phyloP scores from a whole-genome alignment of 23 tunicate genomes.

The Trididemnum miniatum region DNA sequence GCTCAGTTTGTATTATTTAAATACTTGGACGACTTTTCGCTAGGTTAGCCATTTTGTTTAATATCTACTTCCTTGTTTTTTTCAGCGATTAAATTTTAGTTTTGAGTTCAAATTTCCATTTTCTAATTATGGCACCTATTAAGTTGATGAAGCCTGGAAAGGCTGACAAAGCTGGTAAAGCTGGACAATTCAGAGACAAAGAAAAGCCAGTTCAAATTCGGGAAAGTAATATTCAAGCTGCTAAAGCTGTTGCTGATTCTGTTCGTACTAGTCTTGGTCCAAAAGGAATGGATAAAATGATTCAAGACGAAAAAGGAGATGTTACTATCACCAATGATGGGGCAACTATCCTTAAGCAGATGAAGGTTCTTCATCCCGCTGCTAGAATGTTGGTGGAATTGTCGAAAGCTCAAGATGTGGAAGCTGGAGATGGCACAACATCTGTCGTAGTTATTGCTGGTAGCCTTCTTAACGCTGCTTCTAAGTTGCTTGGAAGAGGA shows the following conservation, averaged over 20 bases:
- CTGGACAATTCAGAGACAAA: slow-evolving; percentile 81
- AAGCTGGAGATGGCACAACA: slow-evolving; percentile 99
- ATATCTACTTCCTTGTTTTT: too few species aligned
- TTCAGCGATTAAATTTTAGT: neutral
- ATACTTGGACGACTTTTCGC: too few species aligned
- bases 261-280: slow-evolving; percentile 97
- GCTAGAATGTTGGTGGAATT: slow-evolving; percentile 97
- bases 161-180: slow-evolving; percentile 6
- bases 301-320: slow-evolving; percentile 98
- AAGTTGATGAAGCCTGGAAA: slow-evolving; percentile 13
- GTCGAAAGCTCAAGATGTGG: slow-evolving; percentile 97
- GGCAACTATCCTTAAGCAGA: slow-evolving; percentile 94
- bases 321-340: slow-evolving; percentile 99
- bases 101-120: neutral
- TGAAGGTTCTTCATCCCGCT: slow-evolving; percentile 99
- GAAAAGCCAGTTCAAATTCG: slow-evolving; percentile 97
- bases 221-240: slow-evolving; percentile 94
- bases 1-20: too few species aligned
- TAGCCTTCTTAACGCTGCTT: slow-evolving; percentile 85
- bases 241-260: slow-evolving; percentile 98
- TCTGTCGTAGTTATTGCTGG: slow-evolving; percentile 97
- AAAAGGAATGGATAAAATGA: slow-evolving; percentile 99
- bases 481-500: slow-evolving; percentile 84
- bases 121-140: slow-evolving; percentile 48
- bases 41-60: too few species aligned